Conservation (phyloP, 2,888 invertebrate genomes). For the Boloria selene region DNA sequence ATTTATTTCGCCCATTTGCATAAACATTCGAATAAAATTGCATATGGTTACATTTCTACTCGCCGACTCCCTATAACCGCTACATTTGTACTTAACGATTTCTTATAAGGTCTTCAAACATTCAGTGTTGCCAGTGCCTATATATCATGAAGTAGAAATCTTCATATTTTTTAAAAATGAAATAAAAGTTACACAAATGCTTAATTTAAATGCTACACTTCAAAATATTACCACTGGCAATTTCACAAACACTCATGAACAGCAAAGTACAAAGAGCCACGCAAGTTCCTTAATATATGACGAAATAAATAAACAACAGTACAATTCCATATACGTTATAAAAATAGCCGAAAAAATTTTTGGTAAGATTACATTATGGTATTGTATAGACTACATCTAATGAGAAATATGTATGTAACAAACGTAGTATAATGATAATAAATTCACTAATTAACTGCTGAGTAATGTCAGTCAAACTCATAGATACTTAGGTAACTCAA, state of each 20-base stretch:
- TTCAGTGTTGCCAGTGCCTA: constrained; percentile 31
- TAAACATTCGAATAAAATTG: constrained; percentile 54
- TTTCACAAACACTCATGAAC: constrained; percentile 17
- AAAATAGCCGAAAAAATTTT: constrained; percentile 69
- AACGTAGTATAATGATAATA: constrained; percentile 42
- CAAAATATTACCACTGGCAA: constrained; percentile 29
- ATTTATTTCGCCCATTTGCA: constrained; percentile 70
- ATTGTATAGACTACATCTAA: constrained; percentile 44
- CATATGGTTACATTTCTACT: constrained; percentile 55
- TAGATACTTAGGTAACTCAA: constrained; percentile 60
- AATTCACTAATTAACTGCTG: constrained; percentile 38
- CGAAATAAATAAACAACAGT: constrained; percentile 39
- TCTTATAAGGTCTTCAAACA: constrained; percentile 38
- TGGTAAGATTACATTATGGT: constrained; percentile 57
- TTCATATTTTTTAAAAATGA: too few species aligned
- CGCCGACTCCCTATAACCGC: constrained; percentile 47
- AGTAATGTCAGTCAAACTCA: constrained; percentile 64
- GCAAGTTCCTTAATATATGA: constrained; percentile 24
- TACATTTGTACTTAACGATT: constrained; percentile 76
- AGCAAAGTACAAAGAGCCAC: constrained; percentile 34
- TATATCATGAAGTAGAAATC: not conserved
- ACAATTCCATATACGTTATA: constrained; percentile 53
- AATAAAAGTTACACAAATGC: not conserved
- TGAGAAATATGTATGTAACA: constrained; percentile 57
- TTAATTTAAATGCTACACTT: not conserved